Evolutionary conservation across 2,888 invertebrate species (phyloP).

Genomic region (Coenonympha glycerion): DNA sequence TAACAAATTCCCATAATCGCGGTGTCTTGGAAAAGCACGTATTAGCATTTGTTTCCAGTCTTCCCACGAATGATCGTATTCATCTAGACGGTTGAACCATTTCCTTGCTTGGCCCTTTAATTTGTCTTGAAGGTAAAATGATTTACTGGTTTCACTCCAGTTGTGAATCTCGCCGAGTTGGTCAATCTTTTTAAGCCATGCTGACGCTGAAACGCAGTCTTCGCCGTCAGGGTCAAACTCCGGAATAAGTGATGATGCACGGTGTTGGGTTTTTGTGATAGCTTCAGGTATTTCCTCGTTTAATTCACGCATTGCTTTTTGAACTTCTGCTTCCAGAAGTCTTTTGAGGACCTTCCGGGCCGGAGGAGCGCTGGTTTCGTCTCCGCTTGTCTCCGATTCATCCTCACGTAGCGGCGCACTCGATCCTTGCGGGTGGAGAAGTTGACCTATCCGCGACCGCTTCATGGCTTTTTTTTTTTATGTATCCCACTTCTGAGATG

Average conservation of each 20-base stretch:
- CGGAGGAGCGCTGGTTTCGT: not conserved
- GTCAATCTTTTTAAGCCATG: conserved; percentile 29
- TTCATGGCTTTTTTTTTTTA: not conserved
- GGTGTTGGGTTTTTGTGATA: not conserved
- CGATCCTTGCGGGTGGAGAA: not conserved
- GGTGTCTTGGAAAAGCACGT: conserved; percentile 31
- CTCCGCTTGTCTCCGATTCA: not conserved
- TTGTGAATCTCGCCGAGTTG: conserved; percentile 29
- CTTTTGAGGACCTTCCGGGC: not conserved
- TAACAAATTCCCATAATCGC: conserved; percentile 28
- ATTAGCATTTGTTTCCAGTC: conserved; percentile 33
- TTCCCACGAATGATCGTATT: conserved; percentile 29
- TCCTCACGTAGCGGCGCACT: not conserved
- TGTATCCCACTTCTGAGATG: not conserved
- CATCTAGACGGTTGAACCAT: conserved; percentile 31
- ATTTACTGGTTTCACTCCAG: conserved; percentile 29
- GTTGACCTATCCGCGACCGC: not conserved
- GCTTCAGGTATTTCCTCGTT: not conserved
- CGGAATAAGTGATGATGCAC: not conserved
- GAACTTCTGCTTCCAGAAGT: not conserved
- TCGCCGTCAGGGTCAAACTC: conserved; percentile 23
- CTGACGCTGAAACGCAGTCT: conserved; percentile 16
- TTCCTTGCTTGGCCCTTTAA: conserved; percentile 31
- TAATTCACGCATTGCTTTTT: not conserved
- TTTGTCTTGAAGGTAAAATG: conserved; percentile 30